Evolutionary conservation across 1,140 invertebrate species (phyloP).

Genomic region (Oncopeltus fasciatus): DNA sequence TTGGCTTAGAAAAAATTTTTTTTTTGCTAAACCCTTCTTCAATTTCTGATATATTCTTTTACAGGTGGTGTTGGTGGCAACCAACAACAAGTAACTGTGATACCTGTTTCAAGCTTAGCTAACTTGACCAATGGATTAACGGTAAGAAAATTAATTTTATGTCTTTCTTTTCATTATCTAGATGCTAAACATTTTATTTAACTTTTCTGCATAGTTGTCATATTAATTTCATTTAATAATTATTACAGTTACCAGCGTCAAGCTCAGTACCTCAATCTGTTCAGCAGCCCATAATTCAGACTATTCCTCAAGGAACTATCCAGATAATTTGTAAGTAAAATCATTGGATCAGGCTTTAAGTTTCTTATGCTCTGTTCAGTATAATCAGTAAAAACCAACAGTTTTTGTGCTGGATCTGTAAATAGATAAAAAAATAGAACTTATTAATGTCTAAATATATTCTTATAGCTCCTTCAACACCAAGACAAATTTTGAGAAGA

Average conservation of each 20-base stretch:
- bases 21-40: no score
- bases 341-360: no score
- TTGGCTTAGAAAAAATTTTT: no score
- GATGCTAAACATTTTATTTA: not conserved
- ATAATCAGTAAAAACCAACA: no score
- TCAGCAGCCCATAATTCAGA: constrained; percentile 27
- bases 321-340: constrained; percentile 13
- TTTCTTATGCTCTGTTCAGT: no score
- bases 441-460: no score
- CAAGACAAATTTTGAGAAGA: no score
- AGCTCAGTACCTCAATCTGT: constrained; percentile 27
- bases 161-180: not conserved
- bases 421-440: no score
- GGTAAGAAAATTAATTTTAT: not conserved
- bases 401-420: no score
- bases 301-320: constrained; percentile 21
- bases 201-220: not conserved
- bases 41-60: no score
- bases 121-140: constrained; percentile 19
- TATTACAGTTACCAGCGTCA: constrained; percentile 49
- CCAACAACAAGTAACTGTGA: constrained; percentile 53
- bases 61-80: constrained; percentile 25
- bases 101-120: constrained; percentile 30
- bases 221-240: not conserved
- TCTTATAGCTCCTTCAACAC: no score